Evolutionary conservation across 2,888 invertebrate species (phyloP).

Genomic region (Leucophenga maculata): DNA sequence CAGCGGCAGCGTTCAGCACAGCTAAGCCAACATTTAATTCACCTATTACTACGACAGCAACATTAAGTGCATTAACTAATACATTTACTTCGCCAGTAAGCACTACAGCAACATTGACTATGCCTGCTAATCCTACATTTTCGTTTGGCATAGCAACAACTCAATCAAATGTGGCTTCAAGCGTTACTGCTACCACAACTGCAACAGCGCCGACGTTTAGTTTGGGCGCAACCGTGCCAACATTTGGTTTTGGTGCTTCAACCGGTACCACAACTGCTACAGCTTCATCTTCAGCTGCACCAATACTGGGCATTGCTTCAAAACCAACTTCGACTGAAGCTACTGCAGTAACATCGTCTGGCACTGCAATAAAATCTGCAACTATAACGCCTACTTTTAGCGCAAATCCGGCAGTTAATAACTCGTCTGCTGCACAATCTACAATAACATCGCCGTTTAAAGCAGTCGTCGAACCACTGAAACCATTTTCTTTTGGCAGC

Average conservation of each 20-base stretch:
- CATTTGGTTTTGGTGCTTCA: background rate
- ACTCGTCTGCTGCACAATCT: too few relatives aligned
- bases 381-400: conserved; percentile 31
- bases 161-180: background rate
- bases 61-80: background rate
- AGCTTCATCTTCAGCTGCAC: conserved; percentile 25
- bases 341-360: conserved; percentile 22
- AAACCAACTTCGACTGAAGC: conserved; percentile 12
- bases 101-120: conserved; percentile 18
- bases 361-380: background rate
- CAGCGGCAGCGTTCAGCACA: background rate
- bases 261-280: conserved; percentile 20
- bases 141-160: conserved; percentile 30
- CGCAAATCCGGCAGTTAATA: background rate
- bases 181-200: background rate
- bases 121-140: conserved; percentile 25
- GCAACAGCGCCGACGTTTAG: background rate
- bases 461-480: background rate
- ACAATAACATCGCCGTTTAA: background rate
- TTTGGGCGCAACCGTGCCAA: background rate
- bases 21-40: background rate
- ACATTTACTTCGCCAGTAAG: conserved; percentile 8
- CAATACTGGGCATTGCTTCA: conserved; percentile 25
- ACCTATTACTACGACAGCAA: background rate
- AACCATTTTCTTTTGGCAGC: background rate